phyloP scores from a whole-genome alignment of 1,140 invertebrate species.

The Lycorma delicatula region DNA sequence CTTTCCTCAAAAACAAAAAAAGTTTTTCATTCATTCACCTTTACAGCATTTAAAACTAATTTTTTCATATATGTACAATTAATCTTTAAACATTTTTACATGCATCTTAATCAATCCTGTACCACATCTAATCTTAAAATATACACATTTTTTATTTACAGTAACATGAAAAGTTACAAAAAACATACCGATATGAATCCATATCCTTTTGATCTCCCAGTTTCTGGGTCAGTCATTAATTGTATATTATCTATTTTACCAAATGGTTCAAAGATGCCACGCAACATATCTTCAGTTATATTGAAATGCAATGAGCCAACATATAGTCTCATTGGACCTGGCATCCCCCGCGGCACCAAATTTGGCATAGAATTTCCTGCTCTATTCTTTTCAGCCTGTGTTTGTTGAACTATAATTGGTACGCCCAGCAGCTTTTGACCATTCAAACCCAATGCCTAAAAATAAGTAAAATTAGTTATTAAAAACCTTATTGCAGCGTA shows the following conservation, averaged over 20 bases:
- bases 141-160: background rate
- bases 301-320: slow-evolving; percentile 98
- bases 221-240: slow-evolving; percentile 91
- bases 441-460: slow-evolving; percentile 86
- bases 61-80: no score
- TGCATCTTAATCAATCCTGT: background rate
- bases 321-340: slow-evolving; percentile 92
- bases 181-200: slow-evolving; percentile 90
- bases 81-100: no score
- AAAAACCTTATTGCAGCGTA: no score
- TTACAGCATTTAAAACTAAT: no score
- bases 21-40: no score
- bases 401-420: slow-evolving; percentile 96
- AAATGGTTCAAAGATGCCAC: slow-evolving; percentile 98
- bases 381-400: slow-evolving; percentile 97
- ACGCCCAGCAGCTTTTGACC: slow-evolving; percentile 95
- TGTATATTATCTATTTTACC: slow-evolving; percentile 97
- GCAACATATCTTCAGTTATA: slow-evolving; percentile 98
- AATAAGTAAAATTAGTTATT: slow-evolving; percentile 24
- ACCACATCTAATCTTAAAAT: background rate
- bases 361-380: slow-evolving; percentile 78
- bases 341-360: slow-evolving; percentile 65
- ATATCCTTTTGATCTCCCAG: slow-evolving; percentile 91
- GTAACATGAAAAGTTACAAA: background rate
- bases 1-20: no score